phyloP scores from a whole-genome alignment of 2,888 invertebrate genomes.

The Aleiodes leptofemur region DNA sequence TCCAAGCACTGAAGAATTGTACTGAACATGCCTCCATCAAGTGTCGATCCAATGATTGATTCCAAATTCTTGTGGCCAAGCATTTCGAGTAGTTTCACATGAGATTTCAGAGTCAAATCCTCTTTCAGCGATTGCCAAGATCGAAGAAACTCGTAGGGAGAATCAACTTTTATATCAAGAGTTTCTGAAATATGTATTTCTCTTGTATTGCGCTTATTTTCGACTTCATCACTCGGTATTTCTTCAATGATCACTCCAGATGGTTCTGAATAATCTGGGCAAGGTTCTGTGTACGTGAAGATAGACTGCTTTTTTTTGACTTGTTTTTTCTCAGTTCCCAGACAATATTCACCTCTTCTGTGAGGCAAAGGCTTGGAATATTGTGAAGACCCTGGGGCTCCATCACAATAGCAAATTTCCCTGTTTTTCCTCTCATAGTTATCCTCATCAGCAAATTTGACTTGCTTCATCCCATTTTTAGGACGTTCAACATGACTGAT shows the following conservation, averaged over 20 bases:
- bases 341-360: conserved; percentile 59
- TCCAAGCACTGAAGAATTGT: conserved; percentile 71
- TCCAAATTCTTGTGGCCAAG: conserved; percentile 60
- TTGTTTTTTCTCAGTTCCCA: conserved; percentile 35
- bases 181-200: neutral
- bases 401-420: conserved; percentile 63
- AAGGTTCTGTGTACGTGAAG: conserved; percentile 17
- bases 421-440: neutral
- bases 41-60: conserved; percentile 74
- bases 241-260: conserved; percentile 61
- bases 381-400: conserved; percentile 63
- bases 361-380: conserved; percentile 60
- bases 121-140: conserved; percentile 70
- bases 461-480: neutral
- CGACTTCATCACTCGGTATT: conserved; percentile 51
- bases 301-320: neutral
- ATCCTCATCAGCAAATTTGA: neutral
- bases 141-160: conserved; percentile 72
- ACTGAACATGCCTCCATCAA: conserved; percentile 73
- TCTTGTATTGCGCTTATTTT: neutral
- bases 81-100: conserved; percentile 70
- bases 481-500: neutral
- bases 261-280: conserved; percentile 15
- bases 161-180: conserved; percentile 46
- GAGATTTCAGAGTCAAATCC: conserved; percentile 64